A percentile compares a stretch with the other conserved stretches of the same genome.
These are phyloP conservation scores for Malthinus flaveolus DNA, from an alignment of 2,888 invertebrate species.

Conservation along the genomic window DNA sequence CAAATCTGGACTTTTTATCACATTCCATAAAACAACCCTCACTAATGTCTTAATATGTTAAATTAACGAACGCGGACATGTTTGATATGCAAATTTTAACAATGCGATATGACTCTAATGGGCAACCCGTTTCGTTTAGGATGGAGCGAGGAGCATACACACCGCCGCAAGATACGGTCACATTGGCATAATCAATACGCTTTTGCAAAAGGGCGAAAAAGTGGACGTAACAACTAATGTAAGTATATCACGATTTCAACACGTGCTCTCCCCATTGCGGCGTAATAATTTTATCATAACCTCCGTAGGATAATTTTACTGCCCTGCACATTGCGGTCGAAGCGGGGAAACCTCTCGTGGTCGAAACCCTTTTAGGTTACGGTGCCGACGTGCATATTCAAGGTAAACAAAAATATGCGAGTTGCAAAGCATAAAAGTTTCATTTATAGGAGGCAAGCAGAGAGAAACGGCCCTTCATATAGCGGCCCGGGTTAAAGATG, in stretches of 20 bases:
- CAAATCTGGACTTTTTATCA: neutral
- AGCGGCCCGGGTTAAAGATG: constrained; percentile 90
- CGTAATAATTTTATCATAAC: constrained; percentile 28
- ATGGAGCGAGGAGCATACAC: constrained; percentile 96
- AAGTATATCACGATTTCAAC: constrained; percentile 48
- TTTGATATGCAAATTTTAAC: constrained; percentile 29
- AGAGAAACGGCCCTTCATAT: constrained; percentile 97
- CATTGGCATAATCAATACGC: constrained; percentile 94
- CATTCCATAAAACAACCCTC: neutral
- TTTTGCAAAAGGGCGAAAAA: constrained; percentile 94
- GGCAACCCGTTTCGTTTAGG: constrained; percentile 56
- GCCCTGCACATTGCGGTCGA: constrained; percentile 97
- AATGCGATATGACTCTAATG: neutral
- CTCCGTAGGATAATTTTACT: constrained; percentile 89
- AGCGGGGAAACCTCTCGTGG: constrained; percentile 90
- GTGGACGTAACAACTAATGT: constrained; percentile 95
- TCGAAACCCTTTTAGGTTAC: constrained; percentile 92
- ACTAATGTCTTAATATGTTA: neutral
- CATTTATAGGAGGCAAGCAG: constrained; percentile 70
- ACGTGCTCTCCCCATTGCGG: constrained; percentile 12
- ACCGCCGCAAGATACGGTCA: constrained; percentile 97
- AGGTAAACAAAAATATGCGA: constrained; percentile 51
- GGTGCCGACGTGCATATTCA: constrained; percentile 97
- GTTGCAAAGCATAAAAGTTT: neutral
- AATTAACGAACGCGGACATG: neutral